phyloP scores from a whole-genome alignment of 2,888 invertebrate genomes.

The Hyppa rectilinea region DNA sequence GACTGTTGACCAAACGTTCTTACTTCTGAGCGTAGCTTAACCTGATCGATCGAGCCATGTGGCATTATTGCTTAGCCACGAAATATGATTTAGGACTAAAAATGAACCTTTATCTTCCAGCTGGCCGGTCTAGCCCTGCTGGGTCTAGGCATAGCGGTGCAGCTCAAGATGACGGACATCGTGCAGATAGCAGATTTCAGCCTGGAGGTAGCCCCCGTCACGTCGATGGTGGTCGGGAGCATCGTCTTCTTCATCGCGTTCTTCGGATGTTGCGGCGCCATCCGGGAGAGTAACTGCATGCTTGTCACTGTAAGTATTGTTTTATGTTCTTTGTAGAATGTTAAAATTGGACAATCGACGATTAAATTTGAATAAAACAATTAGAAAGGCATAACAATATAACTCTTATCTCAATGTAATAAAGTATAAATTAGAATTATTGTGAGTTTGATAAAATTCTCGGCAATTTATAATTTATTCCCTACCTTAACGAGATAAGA shows the following conservation, averaged over 20 bases:
- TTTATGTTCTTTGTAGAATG: neutral
- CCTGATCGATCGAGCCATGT: neutral
- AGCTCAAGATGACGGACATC: slow-evolving; percentile 89
- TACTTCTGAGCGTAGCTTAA: neutral
- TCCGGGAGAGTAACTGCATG: slow-evolving; percentile 96
- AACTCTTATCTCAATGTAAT: neutral
- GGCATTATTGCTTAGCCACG: neutral
- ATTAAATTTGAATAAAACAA: neutral
- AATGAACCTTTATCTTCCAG: slow-evolving; percentile 83
- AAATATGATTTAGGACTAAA: slow-evolving; percentile 1
- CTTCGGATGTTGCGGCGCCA: slow-evolving; percentile 97
- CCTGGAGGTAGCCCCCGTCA: slow-evolving; percentile 90
- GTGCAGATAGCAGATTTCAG: slow-evolving; percentile 80
- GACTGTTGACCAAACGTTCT: neutral
- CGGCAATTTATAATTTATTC: neutral
- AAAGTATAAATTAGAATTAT: neutral
- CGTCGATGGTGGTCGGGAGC: slow-evolving; percentile 92
- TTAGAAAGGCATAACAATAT: neutral
- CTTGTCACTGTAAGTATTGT: slow-evolving; percentile 93
- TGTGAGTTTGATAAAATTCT: neutral
- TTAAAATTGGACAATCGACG: neutral
- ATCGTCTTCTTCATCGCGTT: slow-evolving; percentile 95
- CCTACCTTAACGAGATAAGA: neutral
- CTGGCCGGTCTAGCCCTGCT: slow-evolving; percentile 93
- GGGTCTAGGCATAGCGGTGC: slow-evolving; percentile 91